Conservation (phyloP, 2,113 vertebrate genomes). For the Heterocephalus glaber region DNA sequence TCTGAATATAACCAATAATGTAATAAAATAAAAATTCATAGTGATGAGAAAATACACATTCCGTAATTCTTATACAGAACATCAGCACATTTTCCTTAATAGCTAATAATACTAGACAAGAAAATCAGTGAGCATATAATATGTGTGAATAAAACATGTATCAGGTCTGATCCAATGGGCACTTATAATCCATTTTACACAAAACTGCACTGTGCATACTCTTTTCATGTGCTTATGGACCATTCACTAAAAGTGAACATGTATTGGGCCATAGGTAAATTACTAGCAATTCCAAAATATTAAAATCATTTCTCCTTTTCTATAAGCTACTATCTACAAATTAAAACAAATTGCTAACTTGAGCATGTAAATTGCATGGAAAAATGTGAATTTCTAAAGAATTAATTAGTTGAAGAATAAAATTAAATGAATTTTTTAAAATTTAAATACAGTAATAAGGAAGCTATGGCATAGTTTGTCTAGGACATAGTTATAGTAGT, state of each 20-base stretch:
- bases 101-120: not conserved
- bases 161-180: not conserved
- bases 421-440: not conserved
- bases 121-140: not conserved
- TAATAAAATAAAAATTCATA: not conserved
- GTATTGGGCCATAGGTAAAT: not conserved
- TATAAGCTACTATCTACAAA: not conserved
- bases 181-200: not conserved
- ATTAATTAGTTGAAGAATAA: not conserved
- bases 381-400: not conserved
- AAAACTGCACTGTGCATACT: not conserved
- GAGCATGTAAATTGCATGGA: rapidly evolving
- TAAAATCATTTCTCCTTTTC: not conserved
- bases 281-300: not conserved
- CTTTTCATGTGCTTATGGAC: not conserved
- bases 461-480: too few relatives aligned
- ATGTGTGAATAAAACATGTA: not conserved
- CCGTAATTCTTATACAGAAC: not conserved
- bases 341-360: not conserved
- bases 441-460: too few relatives aligned
- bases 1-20: not conserved
- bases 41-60: not conserved
- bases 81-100: not conserved
- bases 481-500: too few relatives aligned
- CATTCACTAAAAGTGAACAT: not conserved